Evolutionary conservation across 2,797 vertebrate genomes (phyloP).

Genomic region (Danio aesculapii): DNA sequence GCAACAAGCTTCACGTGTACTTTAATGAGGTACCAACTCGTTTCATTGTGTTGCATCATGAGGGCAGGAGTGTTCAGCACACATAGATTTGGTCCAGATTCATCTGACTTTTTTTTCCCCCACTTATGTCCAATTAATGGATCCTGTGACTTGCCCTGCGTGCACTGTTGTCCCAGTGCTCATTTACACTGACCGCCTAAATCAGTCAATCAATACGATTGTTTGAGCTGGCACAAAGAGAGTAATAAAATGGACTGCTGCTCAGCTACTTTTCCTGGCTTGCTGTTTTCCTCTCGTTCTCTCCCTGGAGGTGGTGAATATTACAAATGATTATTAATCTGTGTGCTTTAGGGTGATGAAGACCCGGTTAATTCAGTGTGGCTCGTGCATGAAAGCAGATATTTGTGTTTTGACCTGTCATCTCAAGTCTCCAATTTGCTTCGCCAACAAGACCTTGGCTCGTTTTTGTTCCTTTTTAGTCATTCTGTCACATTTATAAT

Average conservation of each 20-base stretch:
- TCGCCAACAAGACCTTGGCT: background rate
- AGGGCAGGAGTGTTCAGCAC: slow-evolving; percentile 29
- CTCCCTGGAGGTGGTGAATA: slow-evolving; percentile 2
- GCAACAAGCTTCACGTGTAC: slow-evolving; percentile 9
- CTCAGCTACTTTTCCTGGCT: background rate
- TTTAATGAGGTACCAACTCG: slow-evolving; percentile 26
- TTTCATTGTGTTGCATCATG: slow-evolving; percentile 62
- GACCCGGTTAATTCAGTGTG: slow-evolving; percentile 16
- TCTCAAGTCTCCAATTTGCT: background rate
- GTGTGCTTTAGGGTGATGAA: slow-evolving; percentile 21
- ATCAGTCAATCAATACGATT: slow-evolving; percentile 56
- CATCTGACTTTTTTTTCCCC: background rate
- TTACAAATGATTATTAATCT: slow-evolving; percentile 28
- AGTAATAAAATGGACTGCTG: slow-evolving; percentile 53
- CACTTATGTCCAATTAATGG: slow-evolving; percentile 46
- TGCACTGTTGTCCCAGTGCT: slow-evolving; percentile 45
- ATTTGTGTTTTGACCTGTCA: slow-evolving; percentile 17
- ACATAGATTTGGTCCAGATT: slow-evolving; percentile 21
- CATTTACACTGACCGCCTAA: slow-evolving; percentile 48
- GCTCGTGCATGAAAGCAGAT: slow-evolving; percentile 18
- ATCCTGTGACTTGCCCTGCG: slow-evolving; percentile 24
- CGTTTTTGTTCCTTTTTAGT: slow-evolving; percentile 12
- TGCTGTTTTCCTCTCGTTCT: background rate
- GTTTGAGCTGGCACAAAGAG: slow-evolving; percentile 52
- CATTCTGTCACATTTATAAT: slow-evolving; percentile 57